A percentile compares a stretch with the other conserved stretches of the same genome.
Evolutionary conservation across 2,113 vertebrate species (phyloP).

Genomic region (Mormoops blainvillei): DNA sequence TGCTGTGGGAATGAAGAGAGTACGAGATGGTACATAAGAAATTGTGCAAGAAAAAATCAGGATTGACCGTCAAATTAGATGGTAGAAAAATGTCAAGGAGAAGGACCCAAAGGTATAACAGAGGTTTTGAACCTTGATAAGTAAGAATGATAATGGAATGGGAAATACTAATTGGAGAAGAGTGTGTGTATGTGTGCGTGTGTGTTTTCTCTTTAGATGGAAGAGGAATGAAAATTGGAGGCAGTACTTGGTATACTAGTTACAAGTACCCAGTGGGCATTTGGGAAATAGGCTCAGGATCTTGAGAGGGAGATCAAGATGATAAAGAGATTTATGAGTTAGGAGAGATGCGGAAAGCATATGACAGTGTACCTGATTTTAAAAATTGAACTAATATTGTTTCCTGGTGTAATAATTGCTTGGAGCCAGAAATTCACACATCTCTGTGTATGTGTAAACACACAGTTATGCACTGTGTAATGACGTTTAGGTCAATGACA

Average conservation of each 20-base stretch:
- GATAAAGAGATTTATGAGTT: constrained; percentile 1
- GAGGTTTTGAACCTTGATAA: not conserved
- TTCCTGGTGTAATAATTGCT: constrained; percentile 39
- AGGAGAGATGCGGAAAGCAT: constrained; percentile 1
- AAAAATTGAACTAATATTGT: constrained; percentile 29
- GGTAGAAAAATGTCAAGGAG: not conserved
- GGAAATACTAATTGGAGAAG: not conserved
- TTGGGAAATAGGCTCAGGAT: constrained; percentile 12
- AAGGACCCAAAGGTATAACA: not conserved
- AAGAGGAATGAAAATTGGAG: constrained; percentile 1
- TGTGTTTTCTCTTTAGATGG: not conserved
- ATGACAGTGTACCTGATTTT: constrained; percentile 9
- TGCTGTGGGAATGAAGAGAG: not conserved
- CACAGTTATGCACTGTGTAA: not conserved
- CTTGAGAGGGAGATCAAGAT: not conserved
- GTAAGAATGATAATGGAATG: not conserved
- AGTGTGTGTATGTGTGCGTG: not conserved
- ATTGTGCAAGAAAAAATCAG: not conserved
- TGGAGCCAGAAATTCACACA: constrained; percentile 23
- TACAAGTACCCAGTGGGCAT: not conserved
- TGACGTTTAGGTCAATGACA: not conserved
- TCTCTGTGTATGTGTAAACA: not conserved
- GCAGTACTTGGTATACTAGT: not conserved
- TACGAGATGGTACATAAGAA: not conserved
- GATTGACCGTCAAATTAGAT: not conserved